A percentile compares a stretch with the other conserved stretches of the same genome.
phyloP scores from a whole-genome alignment of 2,113 vertebrate genomes.

The Oreochromis spilurus region DNA sequence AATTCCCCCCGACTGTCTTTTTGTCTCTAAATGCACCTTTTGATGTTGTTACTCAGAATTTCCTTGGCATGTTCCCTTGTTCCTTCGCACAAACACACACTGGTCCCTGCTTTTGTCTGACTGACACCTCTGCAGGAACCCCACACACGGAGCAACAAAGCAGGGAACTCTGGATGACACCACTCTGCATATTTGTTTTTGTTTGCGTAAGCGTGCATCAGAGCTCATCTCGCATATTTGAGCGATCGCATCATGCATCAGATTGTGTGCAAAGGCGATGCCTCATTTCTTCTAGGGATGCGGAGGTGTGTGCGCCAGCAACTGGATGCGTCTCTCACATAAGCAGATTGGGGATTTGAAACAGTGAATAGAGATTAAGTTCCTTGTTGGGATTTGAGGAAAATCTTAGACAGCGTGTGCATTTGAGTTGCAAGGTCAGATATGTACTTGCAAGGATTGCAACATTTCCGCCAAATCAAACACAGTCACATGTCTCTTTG shows the following conservation, averaged over 20 bases:
- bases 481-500: not conserved
- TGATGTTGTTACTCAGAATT: conserved; percentile 18
- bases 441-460: not conserved
- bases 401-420: not conserved
- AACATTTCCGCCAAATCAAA: not conserved
- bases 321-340: conserved; percentile 4
- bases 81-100: not conserved
- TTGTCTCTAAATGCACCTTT: conserved; percentile 6
- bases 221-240: not conserved
- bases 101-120: conserved; percentile 25
- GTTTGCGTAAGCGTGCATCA: not conserved
- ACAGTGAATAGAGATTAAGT: conserved; percentile 34
- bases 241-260: not conserved
- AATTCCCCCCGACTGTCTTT: not conserved
- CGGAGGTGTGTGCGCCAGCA: not conserved
- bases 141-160: conserved; percentile 36
- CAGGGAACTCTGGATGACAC: conserved; percentile 51
- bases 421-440: not conserved
- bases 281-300: not conserved
- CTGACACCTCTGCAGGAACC: conserved; percentile 64
- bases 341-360: conserved; percentile 35
- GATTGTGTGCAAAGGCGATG: not conserved
- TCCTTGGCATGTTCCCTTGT: not conserved
- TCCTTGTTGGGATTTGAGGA: conserved; percentile 29
- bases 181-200: not conserved